Evolutionary conservation across 2,888 invertebrate species (phyloP), one percentile per base, ranked within the genome.

Genomic region (Odiellus spinosus): DNA sequence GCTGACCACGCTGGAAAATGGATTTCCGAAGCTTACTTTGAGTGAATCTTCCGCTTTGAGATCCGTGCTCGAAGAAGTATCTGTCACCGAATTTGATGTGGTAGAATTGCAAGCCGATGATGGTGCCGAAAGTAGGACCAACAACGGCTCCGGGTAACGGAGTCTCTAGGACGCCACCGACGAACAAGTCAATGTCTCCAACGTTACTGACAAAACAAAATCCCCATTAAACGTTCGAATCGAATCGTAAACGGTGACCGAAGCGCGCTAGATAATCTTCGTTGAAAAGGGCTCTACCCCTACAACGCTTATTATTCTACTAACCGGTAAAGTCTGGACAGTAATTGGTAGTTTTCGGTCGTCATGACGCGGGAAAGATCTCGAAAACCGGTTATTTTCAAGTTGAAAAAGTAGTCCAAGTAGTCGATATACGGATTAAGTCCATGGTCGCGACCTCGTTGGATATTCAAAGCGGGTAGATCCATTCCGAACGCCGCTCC

Each of bases 111-210:
- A 85, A 82, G 0, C 80, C 74, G 41, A 91, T 71, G 51, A 91
- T 70, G 60, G 90, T 91, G 17, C 78, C 80, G 45, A 88, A 75
- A 1, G 87, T 80, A 1, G 88, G 83, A 0, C 90, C 90, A 44
- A 90, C 73, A 17, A 87, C 74, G 1, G 81, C 78, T 2, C 81
- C 82, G 57, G 69, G 66, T 47, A 71, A 78, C 48, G 83, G 82
- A 10, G 73, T 72, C 62, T 93, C 91, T 12, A 86, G 82, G 35
- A 90, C 63, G 0, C 83, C 83, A 0, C 88, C 91, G 1, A 85
- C 81, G 66, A 87, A 91, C 26, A 90, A 64, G 64, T 91, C 91
- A 26, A 91, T 76, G 64, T 91, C 88, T 4, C 83, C 78, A 0
- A 87, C 80, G 21, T 72, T 72, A 50, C 75, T 76, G 66, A 5